Evolutionary conservation across 1,140 invertebrate species (phyloP).

Genomic region (Drosophila tropicalis): DNA sequence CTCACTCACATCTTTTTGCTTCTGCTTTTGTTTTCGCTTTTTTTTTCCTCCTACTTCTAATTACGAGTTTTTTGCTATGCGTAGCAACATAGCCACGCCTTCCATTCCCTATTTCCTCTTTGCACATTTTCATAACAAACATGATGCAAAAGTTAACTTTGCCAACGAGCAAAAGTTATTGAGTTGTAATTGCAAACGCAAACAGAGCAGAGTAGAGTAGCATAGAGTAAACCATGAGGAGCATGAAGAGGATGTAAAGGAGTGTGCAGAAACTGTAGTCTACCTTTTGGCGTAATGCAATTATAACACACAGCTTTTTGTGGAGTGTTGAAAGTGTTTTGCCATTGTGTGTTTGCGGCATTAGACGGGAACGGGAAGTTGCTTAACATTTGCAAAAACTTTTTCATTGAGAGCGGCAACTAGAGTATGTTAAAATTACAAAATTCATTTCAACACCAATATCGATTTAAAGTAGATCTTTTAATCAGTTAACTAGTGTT

Average conservation of each 20-base stretch:
- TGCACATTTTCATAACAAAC: constrained; percentile 42
- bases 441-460: neutral
- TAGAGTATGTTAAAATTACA: neutral
- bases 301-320: constrained; percentile 52
- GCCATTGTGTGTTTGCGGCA: neutral
- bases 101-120: constrained; percentile 5
- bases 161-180: constrained; percentile 60
- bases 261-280: constrained; percentile 47
- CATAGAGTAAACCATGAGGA: neutral
- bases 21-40: neutral
- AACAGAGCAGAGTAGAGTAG: constrained; percentile 32
- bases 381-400: neutral
- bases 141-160: constrained; percentile 58
- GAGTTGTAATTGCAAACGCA: constrained; percentile 73
- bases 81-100: constrained; percentile 42
- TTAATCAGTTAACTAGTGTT: too few relatives aligned
- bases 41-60: constrained; percentile 42
- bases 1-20: neutral
- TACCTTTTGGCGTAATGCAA: constrained; percentile 70
- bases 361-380: neutral
- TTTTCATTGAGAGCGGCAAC: neutral
- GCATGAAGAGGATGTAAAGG: neutral
- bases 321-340: constrained; percentile 23
- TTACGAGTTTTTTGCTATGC: constrained; percentile 50
- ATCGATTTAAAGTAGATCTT: neutral